These are phyloP conservation scores for Podarcis lilfordi DNA, from an alignment of 2,797 vertebrate genomes.

Conservation along the genomic window DNA sequence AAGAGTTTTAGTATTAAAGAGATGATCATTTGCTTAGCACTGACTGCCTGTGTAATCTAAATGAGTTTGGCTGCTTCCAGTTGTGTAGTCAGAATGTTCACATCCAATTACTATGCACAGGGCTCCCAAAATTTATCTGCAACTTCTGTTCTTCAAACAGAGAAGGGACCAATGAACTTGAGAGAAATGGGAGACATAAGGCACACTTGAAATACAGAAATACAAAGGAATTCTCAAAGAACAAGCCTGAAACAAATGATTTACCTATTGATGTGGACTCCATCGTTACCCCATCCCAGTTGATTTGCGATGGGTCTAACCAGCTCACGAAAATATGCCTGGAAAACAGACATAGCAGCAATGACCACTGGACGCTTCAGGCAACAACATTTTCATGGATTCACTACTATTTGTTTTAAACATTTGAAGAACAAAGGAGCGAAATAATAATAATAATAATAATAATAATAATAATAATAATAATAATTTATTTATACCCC, in stretches of 20 bases:
- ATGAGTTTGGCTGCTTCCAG: background rate
- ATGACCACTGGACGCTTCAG: conserved; percentile 18
- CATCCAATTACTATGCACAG: background rate
- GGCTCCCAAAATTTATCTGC: background rate
- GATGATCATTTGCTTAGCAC: conserved; percentile 3
- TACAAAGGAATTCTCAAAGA: background rate
- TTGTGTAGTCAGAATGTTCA: background rate
- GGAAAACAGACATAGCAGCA: conserved; percentile 54
- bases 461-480: too few species aligned
- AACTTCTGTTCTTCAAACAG: background rate
- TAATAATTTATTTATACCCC: too few species aligned
- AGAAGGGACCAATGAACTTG: background rate
- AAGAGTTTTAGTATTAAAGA: background rate
- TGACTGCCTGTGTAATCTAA: background rate
- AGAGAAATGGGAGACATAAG: background rate
- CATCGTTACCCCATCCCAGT: conserved; percentile 83
- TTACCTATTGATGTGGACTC: conserved; percentile 84
- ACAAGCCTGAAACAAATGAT: background rate
- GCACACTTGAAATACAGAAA: background rate
- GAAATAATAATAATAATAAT: too few species aligned
- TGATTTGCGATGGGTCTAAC: conserved; percentile 77
- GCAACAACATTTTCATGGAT: background rate
- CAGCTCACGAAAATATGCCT: conserved; percentile 83
- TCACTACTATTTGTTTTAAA: background rate
- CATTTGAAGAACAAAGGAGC: background rate